A percentile compares a stretch with the other conserved stretches of the same genome.
Conservation (phyloP, 2,888 invertebrate species). For the Chrysolina oricalcia region DNA sequence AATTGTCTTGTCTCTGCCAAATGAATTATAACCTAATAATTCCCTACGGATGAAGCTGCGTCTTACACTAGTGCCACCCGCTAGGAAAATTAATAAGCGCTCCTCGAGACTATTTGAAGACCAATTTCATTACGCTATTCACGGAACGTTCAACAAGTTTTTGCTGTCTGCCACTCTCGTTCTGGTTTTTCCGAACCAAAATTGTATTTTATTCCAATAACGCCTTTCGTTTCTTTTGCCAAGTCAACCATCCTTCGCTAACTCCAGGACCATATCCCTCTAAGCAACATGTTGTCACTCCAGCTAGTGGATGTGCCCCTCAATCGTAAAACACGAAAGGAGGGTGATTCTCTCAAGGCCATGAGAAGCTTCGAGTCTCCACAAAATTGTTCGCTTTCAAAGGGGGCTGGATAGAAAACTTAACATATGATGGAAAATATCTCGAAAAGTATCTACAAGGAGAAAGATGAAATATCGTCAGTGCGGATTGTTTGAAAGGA, state of each 20-base stretch:
- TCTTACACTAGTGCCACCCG: no score
- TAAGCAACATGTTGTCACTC: not conserved
- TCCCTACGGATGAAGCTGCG: no score
- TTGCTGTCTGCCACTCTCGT: no score
- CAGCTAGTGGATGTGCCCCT: not conserved
- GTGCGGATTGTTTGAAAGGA: not conserved
- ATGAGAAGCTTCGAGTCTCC: not conserved
- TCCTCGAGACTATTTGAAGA: no score
- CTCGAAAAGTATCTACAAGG: not conserved
- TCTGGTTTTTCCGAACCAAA: no score
- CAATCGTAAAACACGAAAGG: not conserved
- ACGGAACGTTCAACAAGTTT: no score
- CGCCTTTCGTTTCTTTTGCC: no score
- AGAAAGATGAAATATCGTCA: not conserved
- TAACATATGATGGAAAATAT: not conserved
- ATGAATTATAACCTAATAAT: no score
- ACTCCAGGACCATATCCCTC: not conserved
- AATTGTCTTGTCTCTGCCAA: no score
- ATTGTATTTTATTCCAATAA: no score
- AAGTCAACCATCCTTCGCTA: not conserved
- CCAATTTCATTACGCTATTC: no score
- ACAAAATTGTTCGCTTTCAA: not conserved
- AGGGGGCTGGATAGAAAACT: not conserved
- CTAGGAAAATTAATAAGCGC: no score
- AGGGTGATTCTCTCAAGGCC: not conserved